Evolutionary conservation across 2,113 vertebrate genomes (phyloP).

Genomic region (Entomyzon cyanotis): DNA sequence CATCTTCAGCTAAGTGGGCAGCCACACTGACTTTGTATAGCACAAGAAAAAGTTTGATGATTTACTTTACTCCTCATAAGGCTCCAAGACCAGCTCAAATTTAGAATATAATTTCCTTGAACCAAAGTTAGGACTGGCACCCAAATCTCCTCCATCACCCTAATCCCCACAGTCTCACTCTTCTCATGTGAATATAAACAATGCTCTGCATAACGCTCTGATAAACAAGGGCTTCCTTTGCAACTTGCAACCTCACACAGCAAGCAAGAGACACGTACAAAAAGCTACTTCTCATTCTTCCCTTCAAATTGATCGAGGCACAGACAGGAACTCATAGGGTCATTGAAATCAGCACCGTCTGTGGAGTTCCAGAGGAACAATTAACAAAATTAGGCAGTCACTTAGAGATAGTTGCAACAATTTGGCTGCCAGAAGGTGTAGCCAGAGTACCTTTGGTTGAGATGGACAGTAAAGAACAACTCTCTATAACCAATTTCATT

Average conservation of each 20-base stretch:
- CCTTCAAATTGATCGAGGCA: background rate
- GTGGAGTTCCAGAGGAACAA: background rate
- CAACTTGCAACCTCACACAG: background rate
- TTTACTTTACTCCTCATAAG: background rate
- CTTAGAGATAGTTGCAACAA: background rate
- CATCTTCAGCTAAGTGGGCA: background rate
- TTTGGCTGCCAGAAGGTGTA: slow-evolving; percentile 7
- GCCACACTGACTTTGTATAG: background rate
- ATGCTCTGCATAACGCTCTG: background rate
- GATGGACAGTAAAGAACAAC: background rate
- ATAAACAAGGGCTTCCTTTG: background rate
- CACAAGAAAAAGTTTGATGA: background rate
- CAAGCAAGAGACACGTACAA: background rate
- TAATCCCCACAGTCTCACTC: background rate
- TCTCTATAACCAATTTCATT: background rate
- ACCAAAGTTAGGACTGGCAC: background rate
- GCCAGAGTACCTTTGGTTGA: background rate
- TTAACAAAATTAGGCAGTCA: background rate
- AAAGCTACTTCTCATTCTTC: background rate
- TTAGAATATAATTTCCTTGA: background rate
- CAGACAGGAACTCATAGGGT: background rate
- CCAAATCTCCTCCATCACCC: background rate
- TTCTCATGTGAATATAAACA: background rate
- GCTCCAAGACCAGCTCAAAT: background rate
- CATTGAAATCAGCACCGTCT: background rate